These are phyloP conservation scores for Suncus etruscus DNA, from an alignment of 2,113 vertebrate species.

Conservation along the genomic window DNA sequence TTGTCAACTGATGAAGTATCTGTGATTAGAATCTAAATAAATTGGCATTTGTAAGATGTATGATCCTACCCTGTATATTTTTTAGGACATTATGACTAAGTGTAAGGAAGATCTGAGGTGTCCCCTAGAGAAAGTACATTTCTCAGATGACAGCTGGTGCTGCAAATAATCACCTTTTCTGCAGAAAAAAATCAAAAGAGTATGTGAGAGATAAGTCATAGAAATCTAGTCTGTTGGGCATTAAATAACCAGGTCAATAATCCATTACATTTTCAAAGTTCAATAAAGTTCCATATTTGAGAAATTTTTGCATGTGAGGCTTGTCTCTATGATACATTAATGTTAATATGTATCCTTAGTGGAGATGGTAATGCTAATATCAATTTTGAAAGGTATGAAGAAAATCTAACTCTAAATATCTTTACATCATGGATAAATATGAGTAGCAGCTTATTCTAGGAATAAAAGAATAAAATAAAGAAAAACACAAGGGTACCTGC, in stretches of 20 bases:
- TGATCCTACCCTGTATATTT: slow-evolving; percentile 81
- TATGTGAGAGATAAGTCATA: slow-evolving; percentile 75
- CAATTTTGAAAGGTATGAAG: not conserved
- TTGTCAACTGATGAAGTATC: slow-evolving; percentile 88
- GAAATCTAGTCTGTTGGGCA: slow-evolving; percentile 78
- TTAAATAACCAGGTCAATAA: slow-evolving; percentile 85
- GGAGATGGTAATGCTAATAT: not conserved
- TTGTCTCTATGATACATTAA: slow-evolving; percentile 11
- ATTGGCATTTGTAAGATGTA: slow-evolving; percentile 86
- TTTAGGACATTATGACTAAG: slow-evolving; percentile 79
- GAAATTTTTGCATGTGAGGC: slow-evolving; percentile 58
- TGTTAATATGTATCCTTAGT: not conserved
- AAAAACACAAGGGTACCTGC: not conserved
- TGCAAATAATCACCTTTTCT: slow-evolving; percentile 80
- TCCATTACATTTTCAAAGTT: slow-evolving; percentile 76
- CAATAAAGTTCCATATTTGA: slow-evolving; percentile 59
- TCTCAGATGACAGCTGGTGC: slow-evolving; percentile 83
- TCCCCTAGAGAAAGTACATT: slow-evolving; percentile 72
- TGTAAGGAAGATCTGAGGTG: slow-evolving; percentile 76
- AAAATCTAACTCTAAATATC: not conserved
- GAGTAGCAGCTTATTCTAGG: not conserved
- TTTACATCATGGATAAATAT: not conserved
- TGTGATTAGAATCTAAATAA: slow-evolving; percentile 87
- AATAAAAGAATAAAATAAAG: not conserved
- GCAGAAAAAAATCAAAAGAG: slow-evolving; percentile 84